A percentile compares a stretch with the other conserved stretches of the same genome.
Evolutionary conservation across 1,140 invertebrate species (phyloP).

Genomic region (Pteromalus puparum): DNA sequence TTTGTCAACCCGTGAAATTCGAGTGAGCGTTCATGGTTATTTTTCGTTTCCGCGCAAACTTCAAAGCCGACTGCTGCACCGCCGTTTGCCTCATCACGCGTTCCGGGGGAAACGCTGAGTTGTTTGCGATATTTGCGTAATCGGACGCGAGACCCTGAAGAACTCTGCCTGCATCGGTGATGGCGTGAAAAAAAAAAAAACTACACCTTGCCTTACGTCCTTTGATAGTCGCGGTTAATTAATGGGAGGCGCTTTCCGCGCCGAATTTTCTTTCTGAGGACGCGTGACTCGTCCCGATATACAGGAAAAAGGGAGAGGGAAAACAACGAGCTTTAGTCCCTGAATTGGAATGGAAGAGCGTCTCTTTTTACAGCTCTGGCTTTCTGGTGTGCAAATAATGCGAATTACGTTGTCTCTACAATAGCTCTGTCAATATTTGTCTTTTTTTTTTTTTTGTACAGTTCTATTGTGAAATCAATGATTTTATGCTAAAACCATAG

Average conservation of each 20-base stretch:
- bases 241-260: background rate
- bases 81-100: slow-evolving; percentile 1
- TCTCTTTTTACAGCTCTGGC: background rate
- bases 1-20: slow-evolving; percentile 26
- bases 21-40: slow-evolving; percentile 22
- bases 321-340: background rate
- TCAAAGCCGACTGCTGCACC: background rate
- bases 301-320: background rate
- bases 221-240: slow-evolving; percentile 31
- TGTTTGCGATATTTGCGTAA: slow-evolving; percentile 57
- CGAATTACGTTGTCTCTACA: background rate
- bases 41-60: slow-evolving; percentile 14
- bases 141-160: slow-evolving; percentile 45
- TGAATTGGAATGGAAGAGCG: background rate
- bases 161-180: slow-evolving; percentile 37
- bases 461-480: too few species aligned
- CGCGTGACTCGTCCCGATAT: background rate
- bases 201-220: slow-evolving; percentile 1
- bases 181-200: background rate
- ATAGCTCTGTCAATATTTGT: background rate
- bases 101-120: slow-evolving; percentile 3
- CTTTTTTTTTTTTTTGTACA: too few species aligned
- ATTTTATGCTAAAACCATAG: too few species aligned
- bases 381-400: slow-evolving; percentile 16
- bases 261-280: background rate